Evolutionary conservation across 2,113 vertebrate genomes (phyloP).

Genomic region (Brachirus orientalis): DNA sequence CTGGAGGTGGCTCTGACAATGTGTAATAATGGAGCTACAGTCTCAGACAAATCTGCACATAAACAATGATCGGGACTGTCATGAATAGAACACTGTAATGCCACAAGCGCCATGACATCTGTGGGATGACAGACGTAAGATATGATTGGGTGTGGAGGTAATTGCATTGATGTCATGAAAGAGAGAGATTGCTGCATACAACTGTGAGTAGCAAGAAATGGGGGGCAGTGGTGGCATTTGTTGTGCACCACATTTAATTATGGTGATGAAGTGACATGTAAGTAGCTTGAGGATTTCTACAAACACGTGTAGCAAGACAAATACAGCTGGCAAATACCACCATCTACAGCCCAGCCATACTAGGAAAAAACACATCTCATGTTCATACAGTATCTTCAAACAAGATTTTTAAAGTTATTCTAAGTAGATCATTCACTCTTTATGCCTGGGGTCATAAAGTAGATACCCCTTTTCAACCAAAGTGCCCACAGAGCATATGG

Average conservation of each 20-base stretch:
- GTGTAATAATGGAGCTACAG: constrained; percentile 48
- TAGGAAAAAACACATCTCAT: neutral
- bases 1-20: constrained; percentile 42
- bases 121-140: constrained; percentile 35
- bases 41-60: constrained; percentile 54
- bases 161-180: constrained; percentile 45
- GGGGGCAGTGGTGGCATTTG: neutral
- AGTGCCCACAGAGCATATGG: no score
- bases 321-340: neutral
- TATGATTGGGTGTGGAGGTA: constrained; percentile 37
- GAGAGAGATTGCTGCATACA: constrained; percentile 23
- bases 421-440: no score
- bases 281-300: constrained; percentile 17
- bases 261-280: constrained; percentile 14
- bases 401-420: neutral
- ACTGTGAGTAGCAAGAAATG: neutral
- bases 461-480: no score
- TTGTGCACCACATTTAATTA: constrained; percentile 42
- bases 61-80: constrained; percentile 55
- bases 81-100: constrained; percentile 30
- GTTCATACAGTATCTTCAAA: neutral
- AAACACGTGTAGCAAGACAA: constrained; percentile 1
- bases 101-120: constrained; percentile 36
- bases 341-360: neutral
- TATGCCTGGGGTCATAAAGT: no score